Evolutionary conservation across 2,113 vertebrate species (phyloP).

Genomic region (Chrysochloris asiatica): DNA sequence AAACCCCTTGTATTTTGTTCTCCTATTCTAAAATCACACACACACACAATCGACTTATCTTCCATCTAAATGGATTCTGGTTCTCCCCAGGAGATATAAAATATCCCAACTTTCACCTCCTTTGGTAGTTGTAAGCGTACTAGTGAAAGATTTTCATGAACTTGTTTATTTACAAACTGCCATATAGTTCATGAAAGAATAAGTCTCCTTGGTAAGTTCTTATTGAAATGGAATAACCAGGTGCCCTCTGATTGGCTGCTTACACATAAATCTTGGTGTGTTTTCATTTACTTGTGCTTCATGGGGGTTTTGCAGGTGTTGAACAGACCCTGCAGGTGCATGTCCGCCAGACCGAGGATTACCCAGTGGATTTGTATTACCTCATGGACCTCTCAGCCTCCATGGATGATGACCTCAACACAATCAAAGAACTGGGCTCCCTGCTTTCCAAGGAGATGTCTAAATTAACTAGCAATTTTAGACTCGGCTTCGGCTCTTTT

Average conservation of each 20-base stretch:
- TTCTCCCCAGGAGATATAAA: conserved; percentile 69
- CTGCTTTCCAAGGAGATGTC: conserved; percentile 95
- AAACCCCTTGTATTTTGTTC: conserved; percentile 28
- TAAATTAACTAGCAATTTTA: conserved; percentile 96
- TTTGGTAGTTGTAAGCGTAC: conserved; percentile 33
- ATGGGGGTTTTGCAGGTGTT: conserved; percentile 80
- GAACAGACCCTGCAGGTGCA: conserved; percentile 92
- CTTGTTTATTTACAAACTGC: conserved; percentile 19
- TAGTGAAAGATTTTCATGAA: conserved; percentile 18
- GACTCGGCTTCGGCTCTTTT: conserved; percentile 97
- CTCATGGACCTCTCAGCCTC: conserved; percentile 99
- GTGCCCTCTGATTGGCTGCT: not conserved
- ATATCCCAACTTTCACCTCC: conserved; percentile 49
- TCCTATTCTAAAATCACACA: conserved; percentile 50
- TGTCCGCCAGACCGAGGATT: conserved; percentile 94
- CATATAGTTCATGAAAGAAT: conserved; percentile 18
- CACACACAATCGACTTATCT: conserved; percentile 43
- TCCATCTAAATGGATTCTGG: conserved; percentile 59
- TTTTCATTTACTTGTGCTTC: conserved; percentile 61
- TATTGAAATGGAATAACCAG: conserved; percentile 35
- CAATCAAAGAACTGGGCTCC: conserved; percentile 94
- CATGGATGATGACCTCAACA: conserved; percentile 94
- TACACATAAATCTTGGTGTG: not conserved
- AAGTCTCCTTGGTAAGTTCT: conserved; percentile 38
- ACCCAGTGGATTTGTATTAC: conserved; percentile 98